Conservation (phyloP, 2,113 vertebrate species). For the Nesogale talazaci region DNA sequence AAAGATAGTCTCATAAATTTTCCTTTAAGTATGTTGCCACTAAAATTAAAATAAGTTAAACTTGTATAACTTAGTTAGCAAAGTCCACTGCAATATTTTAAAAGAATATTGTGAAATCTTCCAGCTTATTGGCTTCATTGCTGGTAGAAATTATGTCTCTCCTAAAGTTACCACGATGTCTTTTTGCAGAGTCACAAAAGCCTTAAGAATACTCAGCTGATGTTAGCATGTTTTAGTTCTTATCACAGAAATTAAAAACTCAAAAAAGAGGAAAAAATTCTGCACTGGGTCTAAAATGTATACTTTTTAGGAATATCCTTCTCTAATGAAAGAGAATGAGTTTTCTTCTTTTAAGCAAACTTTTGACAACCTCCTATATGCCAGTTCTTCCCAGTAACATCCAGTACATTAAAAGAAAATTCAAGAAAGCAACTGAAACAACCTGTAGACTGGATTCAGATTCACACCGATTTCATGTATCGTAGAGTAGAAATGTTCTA, state of each 20-base stretch:
- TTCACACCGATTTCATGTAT: background rate
- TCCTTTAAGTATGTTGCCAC: no score
- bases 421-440: background rate
- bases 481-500: background rate
- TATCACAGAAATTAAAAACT: no score
- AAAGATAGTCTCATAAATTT: background rate
- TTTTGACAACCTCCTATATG: conserved; percentile 6
- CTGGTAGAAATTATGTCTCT: background rate
- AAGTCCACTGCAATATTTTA: conserved; percentile 21
- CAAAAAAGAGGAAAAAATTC: no score
- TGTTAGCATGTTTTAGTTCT: background rate
- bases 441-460: background rate
- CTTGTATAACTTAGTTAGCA: conserved; percentile 55
- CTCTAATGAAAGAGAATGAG: background rate
- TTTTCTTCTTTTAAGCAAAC: conserved; percentile 39
- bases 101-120: conserved; percentile 23
- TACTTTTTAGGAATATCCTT: background rate
- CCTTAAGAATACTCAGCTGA: background rate
- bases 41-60: background rate
- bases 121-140: conserved; percentile 53
- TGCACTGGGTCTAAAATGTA: background rate
- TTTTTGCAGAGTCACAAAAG: background rate
- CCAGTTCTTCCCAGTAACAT: conserved; percentile 5
- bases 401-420: background rate
- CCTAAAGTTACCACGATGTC: background rate